phyloP scores from a whole-genome alignment of 53 echinoderm and acorn worm genomes.

The Holothuria scabra region DNA sequence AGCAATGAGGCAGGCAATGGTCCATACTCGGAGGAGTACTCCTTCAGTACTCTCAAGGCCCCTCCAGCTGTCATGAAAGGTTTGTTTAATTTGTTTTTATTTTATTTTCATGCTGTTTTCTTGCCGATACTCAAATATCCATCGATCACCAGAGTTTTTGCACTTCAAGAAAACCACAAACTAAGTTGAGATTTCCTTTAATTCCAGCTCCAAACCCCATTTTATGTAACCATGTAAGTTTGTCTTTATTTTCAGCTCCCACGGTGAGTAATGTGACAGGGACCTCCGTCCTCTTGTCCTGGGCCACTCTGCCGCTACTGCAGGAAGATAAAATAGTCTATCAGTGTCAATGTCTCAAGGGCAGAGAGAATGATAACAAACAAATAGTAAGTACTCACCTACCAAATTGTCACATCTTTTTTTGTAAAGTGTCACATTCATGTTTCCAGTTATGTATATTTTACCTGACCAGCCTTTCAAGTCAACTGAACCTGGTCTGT shows the following conservation, averaged over 20 bases:
- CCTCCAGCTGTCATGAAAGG: constrained; percentile 93
- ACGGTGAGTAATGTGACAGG: constrained; percentile 65
- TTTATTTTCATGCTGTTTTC: no score
- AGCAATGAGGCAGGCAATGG: constrained; percentile 97
- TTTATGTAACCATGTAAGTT: no score
- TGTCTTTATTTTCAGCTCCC: constrained; percentile 63
- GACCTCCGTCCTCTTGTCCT: constrained; percentile 78
- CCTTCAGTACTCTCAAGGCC: constrained; percentile 89
- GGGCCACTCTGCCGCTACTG: constrained; percentile 69
- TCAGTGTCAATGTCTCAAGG: constrained; percentile 91
- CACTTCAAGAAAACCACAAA: no score
- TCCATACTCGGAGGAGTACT: constrained; percentile 90
- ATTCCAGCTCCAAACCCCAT: neutral
- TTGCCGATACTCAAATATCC: no score
- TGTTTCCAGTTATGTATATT: no score
- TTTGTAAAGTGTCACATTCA: no score
- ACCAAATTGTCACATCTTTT: no score
- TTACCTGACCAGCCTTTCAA: no score
- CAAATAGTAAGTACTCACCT: constrained; percentile 64
- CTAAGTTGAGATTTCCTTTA: no score
- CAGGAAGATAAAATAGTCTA: constrained; percentile 92
- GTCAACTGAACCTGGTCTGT: no score
- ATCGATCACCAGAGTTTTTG: no score
- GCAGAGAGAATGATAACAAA: constrained; percentile 85
- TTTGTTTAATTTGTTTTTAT: neutral